Base-by-base conservation (phyloP, 2,113 vertebrate species). In the Gadus macrocephalus region DNA sequence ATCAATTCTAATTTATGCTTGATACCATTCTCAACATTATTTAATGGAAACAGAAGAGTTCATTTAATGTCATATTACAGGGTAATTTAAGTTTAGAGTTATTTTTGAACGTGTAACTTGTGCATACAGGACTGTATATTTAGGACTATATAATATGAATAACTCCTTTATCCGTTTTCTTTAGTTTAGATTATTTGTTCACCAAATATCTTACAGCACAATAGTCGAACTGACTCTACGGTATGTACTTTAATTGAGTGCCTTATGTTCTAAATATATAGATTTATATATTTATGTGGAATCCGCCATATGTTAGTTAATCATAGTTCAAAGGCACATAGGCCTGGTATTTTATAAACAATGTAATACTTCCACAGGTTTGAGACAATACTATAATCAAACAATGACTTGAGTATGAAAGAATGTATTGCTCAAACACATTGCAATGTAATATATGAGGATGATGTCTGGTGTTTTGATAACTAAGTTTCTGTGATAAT, bases 221-320 rank as follows among this genome's bases (percentile, higher is more conserved):
- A 62, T 9, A 61, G 27, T 65, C n/a, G 7, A 27, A 42, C 55
- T 66, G 25, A 69, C 66, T 84, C 70, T 31, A 72, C 42, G 65
- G 19, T 59, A 71, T 78, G 35, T 77, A 77, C 75, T 67, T 49
- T 62, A 72, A 76, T 66, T 67, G 75, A 69, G 84, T 89, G 87
- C 85, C 87, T 89, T 89, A 78, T 67, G 14, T 74, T 74, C 19
- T 69, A 67, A 72, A 22, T 19, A 60, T 75, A 38, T 58, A 17
- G 15, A 58, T 58, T 58, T 49, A 1, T 27, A 67, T 53, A 76
- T 16, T 27, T 22, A 35, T 80, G 74, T 60, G 70, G 17, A 73
- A 71, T 73, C 80, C 22, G 74, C 77, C 78, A 89, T 83, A 84
- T 53, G 42, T 19, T 76, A 66, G 66, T 78, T 60, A 60, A 56